Base-by-base conservation (phyloP, 2,113 vertebrate genomes). In the Desmodus rotundus region DNA sequence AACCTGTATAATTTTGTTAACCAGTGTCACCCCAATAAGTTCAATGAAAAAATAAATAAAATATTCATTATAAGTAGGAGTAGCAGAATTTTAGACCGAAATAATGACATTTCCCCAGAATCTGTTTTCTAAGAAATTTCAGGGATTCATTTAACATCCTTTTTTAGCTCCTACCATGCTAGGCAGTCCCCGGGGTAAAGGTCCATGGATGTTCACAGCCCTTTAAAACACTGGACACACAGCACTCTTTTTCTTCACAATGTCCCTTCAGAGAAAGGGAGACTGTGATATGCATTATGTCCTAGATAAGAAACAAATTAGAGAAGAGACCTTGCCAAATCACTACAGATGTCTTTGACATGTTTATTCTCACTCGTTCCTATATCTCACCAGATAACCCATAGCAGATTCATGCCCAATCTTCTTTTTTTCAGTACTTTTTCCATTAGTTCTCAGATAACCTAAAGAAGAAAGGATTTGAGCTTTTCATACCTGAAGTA, bases 71-170 rank as follows among this genome's bases (percentile, higher is more conserved):
- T 47, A 91, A 68, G n/a, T 91, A 93, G 22, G 31, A 91, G 85
- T 38, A 88, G 15, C 20, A 94, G 52, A 89, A 95, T 91, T 92
- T 92, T 95, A 94, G 41, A 89, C 13, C 52, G 73, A 94, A 96
- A 91, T 88, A 92, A 89, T 77, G 38, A 73, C 68, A 88, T 90
- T 68, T 81, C n/a, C 45, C 63, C 41, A 24, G 52, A 61, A 9
- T 38, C 67, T 87, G 20, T 82, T 38, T 93, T 96, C 52, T 90
- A 70, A 87, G 77, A 93, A 72, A 2, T 43, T 67, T 54, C 0
- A 82, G n/a, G 12, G 36, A 77, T 77, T 85, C 26, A 43, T 78
- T 81, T 65, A 54, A 33, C 20, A 68, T 31, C 15, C 9, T 82
- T 82, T 58, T 26, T 73, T 54, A 85, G 11, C 41, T 82, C 22